phyloP scores from a whole-genome alignment of 2,888 invertebrate genomes.

The Odontothrips loti region DNA sequence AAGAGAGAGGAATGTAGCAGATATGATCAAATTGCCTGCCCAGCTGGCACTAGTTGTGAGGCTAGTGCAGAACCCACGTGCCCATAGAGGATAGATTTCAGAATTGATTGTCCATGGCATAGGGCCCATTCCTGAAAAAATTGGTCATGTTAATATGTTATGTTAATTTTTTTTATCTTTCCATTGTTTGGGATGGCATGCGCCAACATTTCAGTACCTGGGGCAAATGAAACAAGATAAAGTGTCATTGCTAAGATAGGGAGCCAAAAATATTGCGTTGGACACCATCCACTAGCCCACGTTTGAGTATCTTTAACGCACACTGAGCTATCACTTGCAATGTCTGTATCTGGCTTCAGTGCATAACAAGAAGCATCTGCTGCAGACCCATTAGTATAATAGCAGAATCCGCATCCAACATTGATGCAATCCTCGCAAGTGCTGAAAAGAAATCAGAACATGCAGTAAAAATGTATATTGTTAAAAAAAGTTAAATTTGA shows the following conservation, averaged over 20 bases:
- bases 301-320: constrained; percentile 40
- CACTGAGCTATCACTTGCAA: too few species aligned
- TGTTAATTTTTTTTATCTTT: too few species aligned
- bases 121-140: constrained; percentile 49
- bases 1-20: constrained; percentile 51
- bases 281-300: constrained; percentile 50
- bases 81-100: constrained; percentile 54
- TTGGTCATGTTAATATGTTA: too few species aligned
- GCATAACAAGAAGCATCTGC: constrained; percentile 37
- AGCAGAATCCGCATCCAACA: constrained; percentile 49
- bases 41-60: constrained; percentile 51
- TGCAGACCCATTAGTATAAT: background rate
- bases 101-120: constrained; percentile 56
- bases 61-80: constrained; percentile 49
- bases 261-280: constrained; percentile 47
- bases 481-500: constrained; percentile 37
- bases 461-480: background rate
- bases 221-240: constrained; percentile 51
- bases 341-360: constrained; percentile 28
- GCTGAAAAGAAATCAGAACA: constrained; percentile 39
- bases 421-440: constrained; percentile 49
- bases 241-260: constrained; percentile 47
- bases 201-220: too few species aligned
- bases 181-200: too few species aligned
- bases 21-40: constrained; percentile 51